Evolutionary conservation across 2,113 vertebrate species (phyloP).

Genomic region (Brachyistius frenatus): DNA sequence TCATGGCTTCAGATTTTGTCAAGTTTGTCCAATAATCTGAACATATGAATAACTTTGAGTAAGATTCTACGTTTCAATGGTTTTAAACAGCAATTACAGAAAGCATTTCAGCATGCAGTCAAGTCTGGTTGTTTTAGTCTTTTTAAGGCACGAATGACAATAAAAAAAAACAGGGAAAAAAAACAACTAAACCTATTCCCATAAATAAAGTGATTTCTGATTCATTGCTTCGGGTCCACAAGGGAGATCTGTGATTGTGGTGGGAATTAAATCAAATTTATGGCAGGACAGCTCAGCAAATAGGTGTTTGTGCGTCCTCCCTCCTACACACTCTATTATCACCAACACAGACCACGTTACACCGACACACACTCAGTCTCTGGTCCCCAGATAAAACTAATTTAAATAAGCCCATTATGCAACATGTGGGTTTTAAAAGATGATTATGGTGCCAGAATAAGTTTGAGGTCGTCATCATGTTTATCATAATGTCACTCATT

Average conservation of each 20-base stretch:
- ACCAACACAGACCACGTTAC: constrained; percentile 32
- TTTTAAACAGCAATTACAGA: too few relatives aligned
- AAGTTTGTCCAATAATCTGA: too few relatives aligned
- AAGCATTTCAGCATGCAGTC: too few relatives aligned
- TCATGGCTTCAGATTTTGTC: too few relatives aligned
- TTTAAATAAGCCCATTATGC: constrained; percentile 61
- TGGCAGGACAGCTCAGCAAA: constrained; percentile 17
- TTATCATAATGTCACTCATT: constrained; percentile 2
- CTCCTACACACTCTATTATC: constrained; percentile 64
- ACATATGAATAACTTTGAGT: too few relatives aligned
- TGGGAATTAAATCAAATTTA: not conserved
- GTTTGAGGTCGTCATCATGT: not conserved
- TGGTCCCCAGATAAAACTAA: constrained; percentile 49
- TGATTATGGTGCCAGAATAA: not conserved
- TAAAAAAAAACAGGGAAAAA: not conserved
- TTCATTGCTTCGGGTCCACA: not conserved
- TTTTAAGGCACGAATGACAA: not conserved
- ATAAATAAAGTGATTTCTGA: not conserved
- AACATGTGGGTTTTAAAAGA: constrained; percentile 50
- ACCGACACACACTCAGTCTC: constrained; percentile 52
- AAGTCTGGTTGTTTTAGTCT: not conserved
- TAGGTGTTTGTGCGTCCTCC: constrained; percentile 41
- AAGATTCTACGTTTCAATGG: too few relatives aligned
- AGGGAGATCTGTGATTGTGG: not conserved
- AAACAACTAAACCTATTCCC: not conserved